A percentile compares a stretch with the other conserved stretches of the same genome.
These are phyloP conservation scores for Drosophila asahinai DNA, from an alignment of 1,140 invertebrate species.

Conservation along the genomic window DNA sequence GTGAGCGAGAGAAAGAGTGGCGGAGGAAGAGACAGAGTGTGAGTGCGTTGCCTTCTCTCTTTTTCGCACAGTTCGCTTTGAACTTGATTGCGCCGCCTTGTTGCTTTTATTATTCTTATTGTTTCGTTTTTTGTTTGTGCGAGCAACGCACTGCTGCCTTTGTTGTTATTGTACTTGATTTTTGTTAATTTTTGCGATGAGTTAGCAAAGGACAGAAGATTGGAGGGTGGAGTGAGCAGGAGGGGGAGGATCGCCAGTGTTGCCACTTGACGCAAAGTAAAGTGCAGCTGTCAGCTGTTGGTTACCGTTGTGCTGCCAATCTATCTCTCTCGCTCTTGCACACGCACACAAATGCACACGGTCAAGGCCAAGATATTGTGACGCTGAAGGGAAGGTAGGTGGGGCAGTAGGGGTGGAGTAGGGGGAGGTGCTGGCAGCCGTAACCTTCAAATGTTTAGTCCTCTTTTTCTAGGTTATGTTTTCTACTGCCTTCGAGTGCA, in stretches of 20 bases:
- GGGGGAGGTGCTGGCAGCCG: constrained; percentile 42
- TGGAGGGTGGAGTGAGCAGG: neutral
- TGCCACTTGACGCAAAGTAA: constrained; percentile 67
- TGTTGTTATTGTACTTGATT: constrained; percentile 32
- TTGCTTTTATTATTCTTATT: constrained; percentile 39
- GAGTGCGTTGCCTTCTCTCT: constrained; percentile 43
- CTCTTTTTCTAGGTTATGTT: constrained; percentile 68
- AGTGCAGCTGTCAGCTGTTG: constrained; percentile 77
- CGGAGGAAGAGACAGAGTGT: constrained; percentile 49
- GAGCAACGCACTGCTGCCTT: constrained; percentile 33
- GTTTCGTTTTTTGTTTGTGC: constrained; percentile 39
- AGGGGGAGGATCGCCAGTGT: constrained; percentile 44
- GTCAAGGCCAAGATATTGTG: constrained; percentile 70
- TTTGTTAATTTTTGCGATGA: constrained; percentile 14
- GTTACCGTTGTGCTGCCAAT: constrained; percentile 43
- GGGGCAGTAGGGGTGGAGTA: neutral
- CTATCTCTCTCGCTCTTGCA: constrained; percentile 35
- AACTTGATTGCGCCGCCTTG: constrained; percentile 63
- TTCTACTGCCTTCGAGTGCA: constrained; percentile 37
- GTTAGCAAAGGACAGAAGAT: constrained; percentile 6
- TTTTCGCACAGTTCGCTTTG: constrained; percentile 68
- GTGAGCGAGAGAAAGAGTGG: constrained; percentile 53
- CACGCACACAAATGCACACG: constrained; percentile 54
- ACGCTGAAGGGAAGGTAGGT: constrained; percentile 10
- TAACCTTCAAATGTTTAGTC: constrained; percentile 73